Evolutionary conservation across 2,797 vertebrate species (phyloP), one percentile per base, ranked within the genome.

Genomic region (Amblyraja radiata): DNA sequence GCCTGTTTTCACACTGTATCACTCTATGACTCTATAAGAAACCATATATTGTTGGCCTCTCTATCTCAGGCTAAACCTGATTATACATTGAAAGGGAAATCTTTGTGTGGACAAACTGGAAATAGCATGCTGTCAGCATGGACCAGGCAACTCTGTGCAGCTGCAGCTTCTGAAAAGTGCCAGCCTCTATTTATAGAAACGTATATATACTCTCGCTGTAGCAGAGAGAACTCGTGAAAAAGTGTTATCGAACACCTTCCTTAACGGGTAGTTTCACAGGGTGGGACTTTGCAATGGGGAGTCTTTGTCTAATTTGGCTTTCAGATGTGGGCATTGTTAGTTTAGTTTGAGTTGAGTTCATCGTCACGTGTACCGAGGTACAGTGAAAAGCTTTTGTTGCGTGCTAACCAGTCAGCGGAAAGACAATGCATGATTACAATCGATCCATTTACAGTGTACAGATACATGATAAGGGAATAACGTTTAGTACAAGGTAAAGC

Each of bases 151-250:
- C 28, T 86, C 25, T 86, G 32, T 61, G 54, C 83, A 63, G 58
- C 80, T 61, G 54, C 25, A 86, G 28, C 58, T 86, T 58, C 61
- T n/a, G 61, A 61, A 86, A 61, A 58, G 23, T 11, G 23, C 1
- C 58, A 25, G 46, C 25, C 63, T 58, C 83, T 86, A 86, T 86
- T 63, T 86, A 61, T 86, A 61, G 80, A 86, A 32, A 86, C 58
- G 54, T 61, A 21, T 81, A 54, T 81, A 21, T n/a, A 14, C 83
- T 63, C 83, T 63, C 0, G 58, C 25, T 63, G 83, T 58, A 63
- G 83, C n/a, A 11, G n/a, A 63, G 83, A 86, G 25, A 32, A 58
- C 61, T 6, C 1, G 28, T 10, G 28, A 58, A 28, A 61, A 54
- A 83, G 58, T 28, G 9, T 86, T 86, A 58, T 28, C 6, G 25